Base-by-base conservation (phyloP, 2,888 invertebrate species). In the Xestia ashworthii region DNA sequence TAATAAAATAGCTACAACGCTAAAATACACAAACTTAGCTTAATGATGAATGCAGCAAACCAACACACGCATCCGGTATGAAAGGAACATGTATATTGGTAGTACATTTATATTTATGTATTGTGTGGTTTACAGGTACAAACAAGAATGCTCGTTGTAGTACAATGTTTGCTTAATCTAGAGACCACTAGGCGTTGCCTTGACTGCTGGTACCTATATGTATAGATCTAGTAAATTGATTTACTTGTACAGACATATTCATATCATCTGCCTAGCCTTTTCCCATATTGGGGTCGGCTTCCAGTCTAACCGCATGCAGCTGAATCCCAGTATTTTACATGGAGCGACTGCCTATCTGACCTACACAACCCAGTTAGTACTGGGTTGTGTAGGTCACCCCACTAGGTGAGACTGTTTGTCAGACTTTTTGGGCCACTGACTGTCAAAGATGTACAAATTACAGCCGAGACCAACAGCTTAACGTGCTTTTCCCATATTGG, bases 151-250 rank as follows among this genome's bases (percentile, higher is more conserved):
- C 44, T 71, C 69, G 48, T 80, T 84, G 38, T 80, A 44, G 58
- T 48, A 55, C 19, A 77, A 74, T 82, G 62, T 79, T 82, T 79
- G 74, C 67, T 76, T 76, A 55, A 62, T 67, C 53, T 71, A 71
- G 58, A 67, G 55, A 74, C 64, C 64, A 81, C 71, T 48, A 46
- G 53, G 41, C 50, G 53, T 68, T 50, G 32, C 84, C 81, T 82
- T 82, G 73, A 83, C 67, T 55, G 12, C n/a, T 44, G 32, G 3
- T 67, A 67, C 55, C 62, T 53, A 79, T 53, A 48, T 67, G 81
- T 48, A 44, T 48, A 38, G 66, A 67, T 68, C 19, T 71, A 69
- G 78, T 44, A 64, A 44, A 67, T 73, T 81, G 44, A 66, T 73
- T 73, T 46, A 53, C 50, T 25, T 3, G 11, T 38, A 32, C 14